Evolutionary conservation across 2,113 vertebrate genomes (phyloP).

Genomic region (Tupaia chinensis): DNA sequence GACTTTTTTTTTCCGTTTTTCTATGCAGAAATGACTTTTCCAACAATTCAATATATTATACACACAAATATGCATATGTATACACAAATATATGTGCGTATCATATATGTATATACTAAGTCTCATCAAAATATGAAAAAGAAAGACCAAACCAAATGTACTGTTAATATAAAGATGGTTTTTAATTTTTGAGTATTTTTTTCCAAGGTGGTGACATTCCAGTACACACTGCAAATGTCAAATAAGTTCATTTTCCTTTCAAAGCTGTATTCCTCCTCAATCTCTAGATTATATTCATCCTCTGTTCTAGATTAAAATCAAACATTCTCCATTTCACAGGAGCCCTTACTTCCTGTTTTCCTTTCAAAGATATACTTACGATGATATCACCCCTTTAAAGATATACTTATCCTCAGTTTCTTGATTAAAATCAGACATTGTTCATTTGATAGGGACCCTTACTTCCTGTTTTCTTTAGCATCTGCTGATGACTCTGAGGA

Average conservation of each 20-base stretch:
- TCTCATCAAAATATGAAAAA: not conserved
- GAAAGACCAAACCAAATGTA: not conserved
- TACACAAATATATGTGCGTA: not conserved
- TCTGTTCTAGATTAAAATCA: slow-evolving; percentile 62
- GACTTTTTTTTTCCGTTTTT: too few species aligned
- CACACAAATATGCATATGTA: not conserved
- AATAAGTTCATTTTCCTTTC: not conserved
- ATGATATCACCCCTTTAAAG: slow-evolving; percentile 44
- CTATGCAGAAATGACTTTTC: too few species aligned
- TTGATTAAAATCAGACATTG: slow-evolving; percentile 55
- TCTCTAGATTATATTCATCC: too few species aligned
- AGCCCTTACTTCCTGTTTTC: slow-evolving; percentile 53
- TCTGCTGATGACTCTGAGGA: not conserved
- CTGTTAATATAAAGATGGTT: not conserved
- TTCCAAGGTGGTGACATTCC: not conserved
- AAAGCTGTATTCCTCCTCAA: slow-evolving; percentile 21
- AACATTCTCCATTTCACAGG: not conserved
- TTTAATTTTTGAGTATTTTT: not conserved
- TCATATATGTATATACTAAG: too few species aligned
- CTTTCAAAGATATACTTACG: slow-evolving; percentile 37
- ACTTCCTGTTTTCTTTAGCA: slow-evolving; percentile 56
- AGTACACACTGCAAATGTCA: not conserved
- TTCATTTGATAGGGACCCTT: not conserved
- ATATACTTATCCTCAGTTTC: slow-evolving; percentile 1
- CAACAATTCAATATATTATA: not conserved